Conservation (phyloP, 2,113 vertebrate species). For the Cyprinodon tularosa region DNA sequence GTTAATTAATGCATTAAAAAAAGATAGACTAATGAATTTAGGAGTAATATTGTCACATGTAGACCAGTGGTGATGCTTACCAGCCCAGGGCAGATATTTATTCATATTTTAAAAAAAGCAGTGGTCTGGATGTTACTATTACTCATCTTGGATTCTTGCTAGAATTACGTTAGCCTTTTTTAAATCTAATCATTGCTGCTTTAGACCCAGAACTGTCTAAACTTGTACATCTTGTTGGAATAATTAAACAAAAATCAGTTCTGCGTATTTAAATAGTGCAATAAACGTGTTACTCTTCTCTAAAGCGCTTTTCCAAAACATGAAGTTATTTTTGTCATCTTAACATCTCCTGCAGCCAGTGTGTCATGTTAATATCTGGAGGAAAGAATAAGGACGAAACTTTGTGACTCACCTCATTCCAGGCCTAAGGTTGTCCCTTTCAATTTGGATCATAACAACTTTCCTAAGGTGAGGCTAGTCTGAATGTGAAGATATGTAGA, state of each 20-base stretch:
- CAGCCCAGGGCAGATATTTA: slow-evolving; percentile 46
- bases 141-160: slow-evolving; percentile 28
- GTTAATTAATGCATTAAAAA: slow-evolving; percentile 61
- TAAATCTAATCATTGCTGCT: slow-evolving; percentile 39
- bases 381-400: slow-evolving; percentile 54
- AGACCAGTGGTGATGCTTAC: slow-evolving; percentile 20
- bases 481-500: slow-evolving; percentile 54
- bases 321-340: slow-evolving; percentile 43
- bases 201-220: slow-evolving; percentile 22
- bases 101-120: slow-evolving; percentile 32
- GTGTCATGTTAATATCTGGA: slow-evolving; percentile 46
- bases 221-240: slow-evolving; percentile 17
- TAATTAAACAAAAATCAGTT: slow-evolving; percentile 29
- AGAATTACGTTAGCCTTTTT: slow-evolving; percentile 29
- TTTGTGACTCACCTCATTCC: slow-evolving; percentile 54
- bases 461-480: slow-evolving; percentile 47
- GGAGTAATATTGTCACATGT: slow-evolving; percentile 56
- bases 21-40: slow-evolving; percentile 61
- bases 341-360: slow-evolving; percentile 42
- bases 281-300: slow-evolving; percentile 17
- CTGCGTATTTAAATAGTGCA: slow-evolving; percentile 13
- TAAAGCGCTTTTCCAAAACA: slow-evolving; percentile 23
- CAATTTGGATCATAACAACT: slow-evolving; percentile 50
- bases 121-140: slow-evolving; percentile 32
- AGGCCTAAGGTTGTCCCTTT: slow-evolving; percentile 60